Evolutionary conservation across 2,888 invertebrate genomes (phyloP), one percentile per base, ranked within the genome.

Genomic region (Spatulosminthurus flaviceps): DNA sequence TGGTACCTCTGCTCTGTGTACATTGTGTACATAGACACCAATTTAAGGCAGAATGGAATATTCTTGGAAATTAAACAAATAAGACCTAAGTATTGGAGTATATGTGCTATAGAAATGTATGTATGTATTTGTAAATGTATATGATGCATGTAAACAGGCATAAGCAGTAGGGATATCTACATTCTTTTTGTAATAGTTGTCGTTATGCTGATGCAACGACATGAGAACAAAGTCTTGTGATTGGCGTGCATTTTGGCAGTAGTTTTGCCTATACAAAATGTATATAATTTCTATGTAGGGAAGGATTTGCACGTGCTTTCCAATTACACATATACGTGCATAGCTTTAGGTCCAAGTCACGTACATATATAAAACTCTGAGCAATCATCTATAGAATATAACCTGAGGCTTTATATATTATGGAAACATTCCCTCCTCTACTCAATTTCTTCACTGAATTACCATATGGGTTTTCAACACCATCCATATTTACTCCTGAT

Each of bases 371-470:
- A 34, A 34, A 34, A 34, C 34, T 34, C 34, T 4, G n/a, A 51
- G 51, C 51, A 51, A 51, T 51, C 5, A 51, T 51, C 51, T 19
- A 51, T 13, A 51, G 51, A 51, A 13, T 51, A n/a, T 5, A 51
- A n/a, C 51, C 16, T 51, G 4, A 51, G 19, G n/a, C 19, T 13
- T 13, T 41, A 9, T 51, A 51, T 51, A 19, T 51, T 16, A 1
- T 51, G 51, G 51, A 51, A 51, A n/a, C 51, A 51, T 19, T 2
- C 51, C 16, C 9, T 51, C 51, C 51, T 51, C 5, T 19, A 51
- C 51, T 51, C 51, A 51, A 51, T 51, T 51, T 51, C 51, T 51
- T 51, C 51, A 51, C 51, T 51, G 5, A 51, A 51, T 51, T 51
- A 11, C 51, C 51, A 51, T 51, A 51, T 51, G 51, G 51, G 16